Evolutionary conservation across 1,140 invertebrate species (phyloP), one percentile per base, ranked within the genome.

Genomic region (Cylas formicarius): DNA sequence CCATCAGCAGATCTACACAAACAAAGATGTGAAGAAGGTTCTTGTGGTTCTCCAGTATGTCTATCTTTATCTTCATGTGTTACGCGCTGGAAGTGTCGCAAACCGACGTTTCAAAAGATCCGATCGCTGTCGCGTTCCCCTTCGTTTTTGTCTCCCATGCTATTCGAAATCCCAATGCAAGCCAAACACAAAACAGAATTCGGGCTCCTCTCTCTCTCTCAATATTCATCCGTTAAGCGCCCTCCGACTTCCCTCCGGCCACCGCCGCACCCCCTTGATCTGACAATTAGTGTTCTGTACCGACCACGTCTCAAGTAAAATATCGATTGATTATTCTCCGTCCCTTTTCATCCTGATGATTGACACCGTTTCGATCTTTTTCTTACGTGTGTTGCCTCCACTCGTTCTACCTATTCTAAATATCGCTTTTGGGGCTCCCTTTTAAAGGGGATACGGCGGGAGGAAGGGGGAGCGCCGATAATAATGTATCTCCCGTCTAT

Each of bases 401-500:
- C 40, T 46, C 34, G 38, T 46, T 46, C 35, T 32, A 46, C 44
- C 44, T 46, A 46, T 46, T 46, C 44, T 38, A 46, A 46, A 46
- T 46, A 46, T 46, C 44, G 34, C 43, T 37, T 37, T 37, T 46
- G 32, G 38, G 26, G 34, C 26, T 36, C 34, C 34, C 34, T 36
- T 36, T 36, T 36, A 46, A 45, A 45, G 43, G 37, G 23, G 37
- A 10, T 2, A 11, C n/a, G 22, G 23, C 16, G 37, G 3, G 6
- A 11, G 38, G 24, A 21, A 14, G 36, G 36, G 18, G 9, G 40
- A 35, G 10, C 13, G 18, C 4, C n/a, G 44, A 46, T 46, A 46
- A 46, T 46, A 39, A 32, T 46, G 44, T 46, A 39, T 46, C 44
- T 39, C 36, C 35, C 44, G 36, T 36, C 32, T 44, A 9, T 14